These are phyloP conservation scores for Arctia plantaginis DNA, from an alignment of 2,888 invertebrate genomes.

Conservation along the genomic window DNA sequence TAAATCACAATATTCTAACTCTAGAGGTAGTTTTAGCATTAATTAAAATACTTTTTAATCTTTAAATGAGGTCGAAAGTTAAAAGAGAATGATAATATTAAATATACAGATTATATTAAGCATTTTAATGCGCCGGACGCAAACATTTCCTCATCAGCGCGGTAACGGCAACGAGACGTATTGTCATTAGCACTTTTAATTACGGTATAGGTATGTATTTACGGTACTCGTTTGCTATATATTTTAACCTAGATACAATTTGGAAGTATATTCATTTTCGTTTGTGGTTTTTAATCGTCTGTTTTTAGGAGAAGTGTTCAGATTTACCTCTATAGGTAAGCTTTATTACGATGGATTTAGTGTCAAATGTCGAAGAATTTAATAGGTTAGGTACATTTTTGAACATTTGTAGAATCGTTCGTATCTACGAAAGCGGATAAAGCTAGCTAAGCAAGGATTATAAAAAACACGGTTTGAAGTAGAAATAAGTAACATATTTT, in stretches of 20 bases:
- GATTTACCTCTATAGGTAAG: background rate
- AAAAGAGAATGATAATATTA: background rate
- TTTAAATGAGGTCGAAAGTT: background rate
- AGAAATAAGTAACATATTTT: too few species aligned
- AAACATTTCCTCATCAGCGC: conserved; percentile 47
- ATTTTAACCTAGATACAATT: background rate
- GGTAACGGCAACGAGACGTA: conserved; percentile 29
- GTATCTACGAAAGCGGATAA: too few species aligned
- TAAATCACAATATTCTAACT: background rate
- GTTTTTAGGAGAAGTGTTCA: background rate
- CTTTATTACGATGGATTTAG: too few species aligned
- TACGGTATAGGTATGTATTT: background rate
- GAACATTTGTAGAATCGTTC: too few species aligned
- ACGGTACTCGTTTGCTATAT: background rate
- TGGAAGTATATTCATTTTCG: background rate
- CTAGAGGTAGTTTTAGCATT: background rate
- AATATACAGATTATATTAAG: conserved; percentile 1
- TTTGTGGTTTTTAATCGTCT: background rate
- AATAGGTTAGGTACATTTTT: too few species aligned
- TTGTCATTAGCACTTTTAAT: conserved; percentile 30
- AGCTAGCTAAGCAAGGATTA: too few species aligned
- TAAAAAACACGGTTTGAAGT: too few species aligned
- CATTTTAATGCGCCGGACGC: conserved; percentile 44
- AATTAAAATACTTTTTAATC: background rate
- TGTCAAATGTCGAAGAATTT: too few species aligned